phyloP scores from a whole-genome alignment of 2,888 invertebrate species.

The Marronus borbonicus region DNA sequence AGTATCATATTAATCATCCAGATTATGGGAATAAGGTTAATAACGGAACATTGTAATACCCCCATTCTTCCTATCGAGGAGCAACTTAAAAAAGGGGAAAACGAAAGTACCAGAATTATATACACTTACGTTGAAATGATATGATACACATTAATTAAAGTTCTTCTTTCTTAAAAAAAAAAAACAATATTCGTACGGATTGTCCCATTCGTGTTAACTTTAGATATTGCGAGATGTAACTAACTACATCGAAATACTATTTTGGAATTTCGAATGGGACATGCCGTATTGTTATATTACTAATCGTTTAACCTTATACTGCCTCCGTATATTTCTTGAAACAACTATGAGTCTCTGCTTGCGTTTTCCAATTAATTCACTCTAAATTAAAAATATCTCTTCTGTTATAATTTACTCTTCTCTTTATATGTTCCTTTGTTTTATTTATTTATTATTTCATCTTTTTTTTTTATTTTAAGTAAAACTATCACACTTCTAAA shows the following conservation, averaged over 20 bases:
- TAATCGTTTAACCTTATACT: background rate
- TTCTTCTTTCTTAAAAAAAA: background rate
- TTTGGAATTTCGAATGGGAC: background rate
- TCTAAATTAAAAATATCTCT: conserved; percentile 44
- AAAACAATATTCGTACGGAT: background rate
- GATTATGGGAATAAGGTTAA: background rate
- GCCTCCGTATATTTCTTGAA: conserved; percentile 19
- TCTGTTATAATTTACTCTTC: conserved; percentile 38
- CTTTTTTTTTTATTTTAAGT: conserved; percentile 46
- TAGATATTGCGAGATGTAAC: background rate
- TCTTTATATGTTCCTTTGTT: conserved; percentile 10
- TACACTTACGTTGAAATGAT: conserved; percentile 47
- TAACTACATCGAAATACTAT: background rate
- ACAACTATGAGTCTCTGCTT: conserved; percentile 33
- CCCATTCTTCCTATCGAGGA: background rate
- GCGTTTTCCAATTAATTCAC: conserved; percentile 26
- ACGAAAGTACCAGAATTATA: conserved; percentile 23
- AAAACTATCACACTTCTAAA: conserved; percentile 80
- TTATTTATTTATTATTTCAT: conserved; percentile 22
- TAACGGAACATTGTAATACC: background rate
- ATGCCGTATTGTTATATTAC: background rate
- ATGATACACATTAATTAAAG: conserved; percentile 50
- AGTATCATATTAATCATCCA: conserved; percentile 13
- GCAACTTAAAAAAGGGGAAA: background rate
- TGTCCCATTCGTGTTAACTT: background rate